These are phyloP conservation scores for Pachliopta kotzebuea DNA, from an alignment of 2,888 invertebrate species.

Conservation along the genomic window DNA sequence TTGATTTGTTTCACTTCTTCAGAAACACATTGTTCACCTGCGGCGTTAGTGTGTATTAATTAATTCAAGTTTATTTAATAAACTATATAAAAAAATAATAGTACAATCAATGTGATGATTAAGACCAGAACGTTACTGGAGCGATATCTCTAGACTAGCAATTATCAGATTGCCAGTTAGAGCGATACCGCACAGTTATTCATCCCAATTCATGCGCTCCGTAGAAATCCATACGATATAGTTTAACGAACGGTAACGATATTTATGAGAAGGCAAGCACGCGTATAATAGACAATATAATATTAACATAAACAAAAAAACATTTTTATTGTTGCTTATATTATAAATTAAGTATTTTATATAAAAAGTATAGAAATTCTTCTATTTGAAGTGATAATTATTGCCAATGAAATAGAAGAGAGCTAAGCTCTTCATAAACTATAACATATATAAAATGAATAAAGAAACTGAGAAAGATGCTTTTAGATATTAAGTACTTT, in stretches of 20 bases:
- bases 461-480: too few species aligned
- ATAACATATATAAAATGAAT: too few species aligned
- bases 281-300: not conserved
- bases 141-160: conserved; percentile 10
- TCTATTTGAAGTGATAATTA: too few species aligned
- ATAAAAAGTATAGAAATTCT: too few species aligned
- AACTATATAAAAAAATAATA: not conserved
- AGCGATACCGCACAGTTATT: conserved; percentile 26
- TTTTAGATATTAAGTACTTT: too few species aligned
- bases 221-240: conserved; percentile 14
- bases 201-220: conserved; percentile 21
- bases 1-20: too few species aligned
- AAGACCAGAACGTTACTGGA: conserved; percentile 11
- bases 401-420: too few species aligned
- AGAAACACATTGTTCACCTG: too few species aligned
- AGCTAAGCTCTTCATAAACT: too few species aligned
- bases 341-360: too few species aligned
- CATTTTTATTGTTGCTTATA: not conserved
- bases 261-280: conserved; percentile 4
- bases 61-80: too few species aligned
- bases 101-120: not conserved
- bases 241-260: conserved; percentile 22
- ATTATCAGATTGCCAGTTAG: conserved; percentile 27
- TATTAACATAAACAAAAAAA: not conserved
- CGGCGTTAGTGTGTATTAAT: too few species aligned